These are phyloP conservation scores for Sminthurinus signatus DNA, from an alignment of 1,140 invertebrate genomes.

Conservation along the genomic window DNA sequence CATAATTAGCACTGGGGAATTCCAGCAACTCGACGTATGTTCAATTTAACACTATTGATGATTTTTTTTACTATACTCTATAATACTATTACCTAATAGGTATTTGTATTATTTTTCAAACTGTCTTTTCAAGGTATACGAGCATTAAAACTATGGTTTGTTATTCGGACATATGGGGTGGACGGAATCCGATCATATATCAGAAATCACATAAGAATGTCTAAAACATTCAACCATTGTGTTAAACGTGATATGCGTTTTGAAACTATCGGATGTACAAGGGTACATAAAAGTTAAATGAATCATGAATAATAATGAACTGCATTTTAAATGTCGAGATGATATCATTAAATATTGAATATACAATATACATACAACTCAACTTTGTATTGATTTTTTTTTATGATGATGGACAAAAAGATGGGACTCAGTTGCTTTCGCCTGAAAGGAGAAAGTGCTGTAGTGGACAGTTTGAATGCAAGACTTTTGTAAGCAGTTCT, in stretches of 20 bases:
- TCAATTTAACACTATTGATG: too few species aligned
- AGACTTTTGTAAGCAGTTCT: too few species aligned
- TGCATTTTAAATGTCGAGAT: neutral
- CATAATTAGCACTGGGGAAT: slow-evolving; percentile 18
- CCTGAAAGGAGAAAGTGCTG: slow-evolving; percentile 46
- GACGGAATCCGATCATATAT: slow-evolving; percentile 72
- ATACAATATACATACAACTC: too few species aligned
- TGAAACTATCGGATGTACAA: slow-evolving; percentile 50
- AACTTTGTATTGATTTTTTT: too few species aligned
- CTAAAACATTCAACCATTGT: slow-evolving; percentile 73
- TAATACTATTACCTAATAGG: too few species aligned
- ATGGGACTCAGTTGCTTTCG: slow-evolving; percentile 41
- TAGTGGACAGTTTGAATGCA: slow-evolving; percentile 55
- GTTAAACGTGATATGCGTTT: slow-evolving; percentile 69
- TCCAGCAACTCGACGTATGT: slow-evolving; percentile 18
- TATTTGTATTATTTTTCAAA: too few species aligned
- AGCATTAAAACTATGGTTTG: slow-evolving; percentile 26
- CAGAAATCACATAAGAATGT: slow-evolving; percentile 76
- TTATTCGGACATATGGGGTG: slow-evolving; percentile 22
- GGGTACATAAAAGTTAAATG: neutral
- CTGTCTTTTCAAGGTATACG: too few species aligned
- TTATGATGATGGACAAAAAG: too few species aligned
- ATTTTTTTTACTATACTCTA: too few species aligned
- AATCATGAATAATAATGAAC: neutral
- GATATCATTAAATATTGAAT: too few species aligned